A percentile compares a stretch with the other conserved stretches of the same genome.
Evolutionary conservation across 2,113 vertebrate species (phyloP).

Genomic region (Pelmatolapia mariae): DNA sequence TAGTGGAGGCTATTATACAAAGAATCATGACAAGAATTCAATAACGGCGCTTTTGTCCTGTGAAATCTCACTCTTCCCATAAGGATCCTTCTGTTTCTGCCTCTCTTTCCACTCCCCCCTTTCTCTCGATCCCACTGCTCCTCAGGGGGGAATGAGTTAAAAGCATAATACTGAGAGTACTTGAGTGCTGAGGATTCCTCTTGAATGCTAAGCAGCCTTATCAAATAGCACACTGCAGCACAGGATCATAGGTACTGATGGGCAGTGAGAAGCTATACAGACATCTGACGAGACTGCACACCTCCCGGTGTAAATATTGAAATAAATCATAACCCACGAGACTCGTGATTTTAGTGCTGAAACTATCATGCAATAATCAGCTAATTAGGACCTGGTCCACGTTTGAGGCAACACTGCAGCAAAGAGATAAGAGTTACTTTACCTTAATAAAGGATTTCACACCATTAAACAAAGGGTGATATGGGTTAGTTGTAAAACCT

Average conservation of each 20-base stretch:
- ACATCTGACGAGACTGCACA: neutral
- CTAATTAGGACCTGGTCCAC: neutral
- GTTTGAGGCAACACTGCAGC: neutral
- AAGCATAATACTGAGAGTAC: conserved; percentile 63
- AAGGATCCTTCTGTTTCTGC: conserved; percentile 38
- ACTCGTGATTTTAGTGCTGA: neutral
- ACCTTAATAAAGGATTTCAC: neutral
- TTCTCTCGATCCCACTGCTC: conserved; percentile 7
- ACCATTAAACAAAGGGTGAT: neutral
- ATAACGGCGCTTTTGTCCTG: conserved; percentile 54
- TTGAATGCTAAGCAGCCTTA: conserved; percentile 66
- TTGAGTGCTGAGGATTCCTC: conserved; percentile 52
- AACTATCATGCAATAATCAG: neutral
- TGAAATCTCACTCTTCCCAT: conserved; percentile 54
- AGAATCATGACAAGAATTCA: conserved; percentile 67
- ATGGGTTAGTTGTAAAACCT: neutral
- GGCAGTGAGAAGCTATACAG: conserved; percentile 3
- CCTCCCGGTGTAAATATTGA: neutral
- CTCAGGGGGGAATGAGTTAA: conserved; percentile 57
- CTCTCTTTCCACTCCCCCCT: neutral
- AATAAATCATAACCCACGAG: neutral
- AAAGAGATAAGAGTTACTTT: neutral
- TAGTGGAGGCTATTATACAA: conserved; percentile 50
- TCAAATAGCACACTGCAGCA: conserved; percentile 48
- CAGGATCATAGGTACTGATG: conserved; percentile 23